Evolutionary conservation across 2,797 vertebrate species (phyloP).

Genomic region (Enteromius viviparus): DNA sequence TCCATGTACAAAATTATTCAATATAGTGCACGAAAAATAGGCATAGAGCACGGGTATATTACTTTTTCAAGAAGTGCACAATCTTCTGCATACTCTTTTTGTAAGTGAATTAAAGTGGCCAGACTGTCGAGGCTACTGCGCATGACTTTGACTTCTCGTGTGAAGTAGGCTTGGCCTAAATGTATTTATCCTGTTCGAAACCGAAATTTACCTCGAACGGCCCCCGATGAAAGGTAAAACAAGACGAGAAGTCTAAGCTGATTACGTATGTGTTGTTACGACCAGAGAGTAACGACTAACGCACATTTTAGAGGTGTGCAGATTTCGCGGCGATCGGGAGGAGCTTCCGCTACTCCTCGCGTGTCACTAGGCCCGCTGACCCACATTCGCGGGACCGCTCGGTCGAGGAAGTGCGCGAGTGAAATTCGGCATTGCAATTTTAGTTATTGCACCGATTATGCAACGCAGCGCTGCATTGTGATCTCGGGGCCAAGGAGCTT

Average conservation of each 20-base stretch:
- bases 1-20: not conserved
- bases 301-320: constrained; percentile 62
- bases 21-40: not conserved
- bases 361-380: constrained; percentile 82
- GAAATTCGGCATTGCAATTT: constrained; percentile 17
- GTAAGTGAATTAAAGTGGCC: not conserved
- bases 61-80: not conserved
- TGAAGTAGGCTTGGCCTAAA: constrained; percentile 71
- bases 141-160: constrained; percentile 77
- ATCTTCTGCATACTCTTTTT: not conserved
- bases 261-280: not conserved
- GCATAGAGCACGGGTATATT: not conserved
- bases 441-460: not conserved
- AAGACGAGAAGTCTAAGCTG: not conserved
- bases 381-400: constrained; percentile 75
- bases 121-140: constrained; percentile 68
- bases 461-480: not conserved
- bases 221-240: not conserved
- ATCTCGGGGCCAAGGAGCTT: not conserved
- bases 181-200: constrained; percentile 74
- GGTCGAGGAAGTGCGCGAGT: constrained; percentile 67
- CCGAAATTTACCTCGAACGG: constrained; percentile 59
- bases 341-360: constrained; percentile 76
- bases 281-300: constrained; percentile 20
- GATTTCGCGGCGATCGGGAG: constrained; percentile 68